Conservation (phyloP, 2,888 invertebrate species). For the Polylopha cassiicola region DNA sequence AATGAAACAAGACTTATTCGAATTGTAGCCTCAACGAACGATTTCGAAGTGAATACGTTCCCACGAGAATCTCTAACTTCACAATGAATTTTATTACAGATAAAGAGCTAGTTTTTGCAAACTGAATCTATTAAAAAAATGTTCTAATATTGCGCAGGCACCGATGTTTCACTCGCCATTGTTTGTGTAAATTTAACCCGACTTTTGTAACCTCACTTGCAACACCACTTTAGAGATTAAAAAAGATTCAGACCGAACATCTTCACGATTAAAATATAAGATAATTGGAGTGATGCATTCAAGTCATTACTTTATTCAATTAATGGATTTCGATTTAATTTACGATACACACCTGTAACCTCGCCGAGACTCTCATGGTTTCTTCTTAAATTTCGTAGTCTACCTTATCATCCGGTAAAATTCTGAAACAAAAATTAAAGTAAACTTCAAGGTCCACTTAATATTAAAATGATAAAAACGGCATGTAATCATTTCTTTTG, state of each 20-base stretch:
- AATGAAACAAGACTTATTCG: conserved; percentile 40
- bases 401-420: conserved; percentile 44
- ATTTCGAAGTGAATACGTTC: conserved; percentile 40
- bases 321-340: conserved; percentile 28
- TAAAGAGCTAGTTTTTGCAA: conserved; percentile 36
- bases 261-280: too few species aligned
- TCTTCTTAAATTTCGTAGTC: conserved; percentile 29
- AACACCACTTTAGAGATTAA: conserved; percentile 35
- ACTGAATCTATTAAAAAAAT: conserved; percentile 40
- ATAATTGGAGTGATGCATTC: too few species aligned
- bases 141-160: conserved; percentile 38
- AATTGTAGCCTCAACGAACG: conserved; percentile 44
- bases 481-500: conserved; percentile 16
- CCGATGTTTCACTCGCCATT: conserved; percentile 48
- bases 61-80: conserved; percentile 44
- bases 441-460: conserved; percentile 2
- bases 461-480: background rate
- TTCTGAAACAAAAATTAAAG: conserved; percentile 49
- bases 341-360: conserved; percentile 52
- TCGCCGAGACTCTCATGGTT: conserved; percentile 51
- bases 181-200: conserved; percentile 52
- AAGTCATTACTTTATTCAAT: too few species aligned
- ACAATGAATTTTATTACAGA: conserved; percentile 33
- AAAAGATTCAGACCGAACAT: conserved; percentile 16
- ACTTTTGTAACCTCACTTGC: conserved; percentile 52